These are phyloP conservation scores for Poicephalus gulielmi DNA, from an alignment of 2,113 vertebrate species.

Conservation along the genomic window DNA sequence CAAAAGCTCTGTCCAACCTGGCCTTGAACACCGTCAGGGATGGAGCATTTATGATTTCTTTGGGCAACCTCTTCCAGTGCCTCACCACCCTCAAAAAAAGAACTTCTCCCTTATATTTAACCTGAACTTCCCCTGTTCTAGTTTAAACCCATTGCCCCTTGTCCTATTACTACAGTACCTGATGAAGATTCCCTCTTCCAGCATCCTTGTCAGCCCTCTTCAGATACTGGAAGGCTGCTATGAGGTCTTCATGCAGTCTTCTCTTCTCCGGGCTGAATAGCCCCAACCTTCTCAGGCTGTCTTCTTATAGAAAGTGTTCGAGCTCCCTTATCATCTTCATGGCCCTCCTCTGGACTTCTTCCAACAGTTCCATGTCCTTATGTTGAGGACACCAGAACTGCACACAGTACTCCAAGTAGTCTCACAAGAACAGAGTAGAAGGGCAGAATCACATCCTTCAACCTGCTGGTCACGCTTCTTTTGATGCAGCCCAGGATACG, in stretches of 20 bases:
- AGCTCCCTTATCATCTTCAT: not conserved
- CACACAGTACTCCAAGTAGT: not conserved
- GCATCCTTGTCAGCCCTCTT: not conserved
- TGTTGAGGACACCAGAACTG: not conserved
- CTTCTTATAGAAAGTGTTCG: not conserved
- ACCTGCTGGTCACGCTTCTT: not conserved
- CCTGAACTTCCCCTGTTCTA: not conserved
- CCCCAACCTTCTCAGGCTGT: not conserved
- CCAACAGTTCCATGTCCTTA: not conserved
- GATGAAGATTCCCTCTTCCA: not conserved
- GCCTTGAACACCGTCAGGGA: not conserved
- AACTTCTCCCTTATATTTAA: not conserved
- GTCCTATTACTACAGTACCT: not conserved
- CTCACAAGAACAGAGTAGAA: not conserved
- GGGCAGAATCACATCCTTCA: not conserved
- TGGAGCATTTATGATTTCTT: not conserved
- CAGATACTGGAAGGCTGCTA: not conserved
- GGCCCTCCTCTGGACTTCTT: not conserved
- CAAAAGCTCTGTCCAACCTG: not conserved
- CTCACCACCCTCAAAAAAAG: not conserved
- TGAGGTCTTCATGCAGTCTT: not conserved
- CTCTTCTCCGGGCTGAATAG: not conserved
- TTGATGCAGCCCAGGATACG: not conserved
- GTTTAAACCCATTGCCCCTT: not conserved
- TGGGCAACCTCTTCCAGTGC: not conserved